phyloP scores from a whole-genome alignment of 2,113 vertebrate genomes.

The Psilopogon haemacephalus region DNA sequence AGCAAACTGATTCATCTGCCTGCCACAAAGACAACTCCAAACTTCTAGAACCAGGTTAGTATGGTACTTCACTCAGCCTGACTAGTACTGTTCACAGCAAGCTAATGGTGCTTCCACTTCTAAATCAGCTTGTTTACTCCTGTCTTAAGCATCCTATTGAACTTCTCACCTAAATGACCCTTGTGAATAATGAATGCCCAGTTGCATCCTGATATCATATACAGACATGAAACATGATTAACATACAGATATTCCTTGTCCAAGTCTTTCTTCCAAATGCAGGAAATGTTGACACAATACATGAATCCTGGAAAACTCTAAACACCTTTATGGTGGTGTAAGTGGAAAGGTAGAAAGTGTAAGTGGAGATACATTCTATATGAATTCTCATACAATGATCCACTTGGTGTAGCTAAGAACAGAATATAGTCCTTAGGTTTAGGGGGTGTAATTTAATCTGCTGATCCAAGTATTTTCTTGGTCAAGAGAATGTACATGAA shows the following conservation, averaged over 20 bases:
- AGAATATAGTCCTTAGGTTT: not conserved
- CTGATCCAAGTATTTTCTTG: not conserved
- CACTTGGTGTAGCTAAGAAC: not conserved
- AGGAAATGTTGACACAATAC: not conserved
- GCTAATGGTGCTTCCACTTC: not conserved
- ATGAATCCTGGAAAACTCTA: not conserved
- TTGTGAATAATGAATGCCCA: fast-evolving
- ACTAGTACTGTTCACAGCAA: not conserved
- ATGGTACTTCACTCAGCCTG: not conserved
- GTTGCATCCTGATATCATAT: not conserved
- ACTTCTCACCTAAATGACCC: not conserved
- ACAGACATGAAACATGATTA: not conserved
- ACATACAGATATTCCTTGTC: not conserved
- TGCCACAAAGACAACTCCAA: not conserved
- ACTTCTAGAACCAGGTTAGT: not conserved
- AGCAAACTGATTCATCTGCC: not conserved
- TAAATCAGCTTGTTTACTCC: not conserved
- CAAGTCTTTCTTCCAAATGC: not conserved
- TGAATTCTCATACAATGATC: not conserved
- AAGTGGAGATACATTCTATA: not conserved
- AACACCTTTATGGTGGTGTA: not conserved
- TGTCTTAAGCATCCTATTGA: fast-evolving
- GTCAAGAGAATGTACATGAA: not conserved
- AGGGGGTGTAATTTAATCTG: not conserved
- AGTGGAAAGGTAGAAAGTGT: fast-evolving